Base-by-base conservation (phyloP, 1,140 invertebrate species). In the Pentalonia nigronervosa region DNA sequence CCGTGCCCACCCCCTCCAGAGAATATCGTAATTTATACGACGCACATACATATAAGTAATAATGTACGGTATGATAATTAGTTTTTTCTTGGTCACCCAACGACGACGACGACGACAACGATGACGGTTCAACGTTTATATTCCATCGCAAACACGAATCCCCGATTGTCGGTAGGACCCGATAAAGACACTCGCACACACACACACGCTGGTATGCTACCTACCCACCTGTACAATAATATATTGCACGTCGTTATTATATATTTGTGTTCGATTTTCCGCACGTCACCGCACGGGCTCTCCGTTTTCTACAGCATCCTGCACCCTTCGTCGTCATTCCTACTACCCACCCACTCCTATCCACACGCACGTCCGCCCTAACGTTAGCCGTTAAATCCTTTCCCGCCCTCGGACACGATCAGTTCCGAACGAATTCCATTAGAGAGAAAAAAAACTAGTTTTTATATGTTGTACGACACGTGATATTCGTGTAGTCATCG, bases 1-100 rank as follows among this genome's bases (percentile, higher is more conserved):
- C 21, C 34, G 41, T 41, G 20, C 25, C 53, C 91, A 48, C 88
- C 88, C 48, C 34, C 88, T 56, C 11, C 50, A 23, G 25, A 48
- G 76, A 48, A 34, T 7, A 83, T 83, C 20, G 34, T 83, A 34
- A 9, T 11, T 76, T 76, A n/a, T 76, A n/a, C 17, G 17, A 76
- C 30, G 17, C 17, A 76, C 9, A 47, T 41, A 41, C 41, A n/a
- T n/a, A n/a, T n/a, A n/a, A n/a, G n/a, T n/a, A 41, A 41, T 86
- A 41, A 41, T 45, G 34, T 48, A n/a, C 84, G 45, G 45, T 90
- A 90, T 90, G 67, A 90, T 90, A 90, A 90, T 90, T 90, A 90
- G 36, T 90, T 90, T 90, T 90, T 90, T 90, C 41, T 90, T 36
- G 23, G 89, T 45, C 89, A 89, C 23, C 60, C n/a, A 6, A 17